Evolutionary conservation across 2,888 invertebrate species (phyloP).

Genomic region (Agrochola lychnidis): DNA sequence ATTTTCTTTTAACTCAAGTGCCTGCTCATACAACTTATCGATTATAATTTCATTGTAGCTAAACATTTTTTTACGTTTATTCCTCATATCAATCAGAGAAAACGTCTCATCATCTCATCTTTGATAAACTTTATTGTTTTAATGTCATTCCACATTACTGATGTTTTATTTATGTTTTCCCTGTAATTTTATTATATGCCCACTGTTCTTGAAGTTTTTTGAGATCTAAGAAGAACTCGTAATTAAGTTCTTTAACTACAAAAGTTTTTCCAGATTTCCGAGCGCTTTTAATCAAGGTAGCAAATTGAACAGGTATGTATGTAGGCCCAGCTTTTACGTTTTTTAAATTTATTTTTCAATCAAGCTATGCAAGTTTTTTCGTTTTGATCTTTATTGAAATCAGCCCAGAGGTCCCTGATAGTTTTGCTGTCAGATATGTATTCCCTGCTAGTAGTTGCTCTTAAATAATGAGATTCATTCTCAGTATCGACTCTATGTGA

Average conservation of each 20-base stretch:
- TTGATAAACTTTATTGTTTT: too few species aligned
- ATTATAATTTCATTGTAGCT: too few species aligned
- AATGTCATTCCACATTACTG: too few species aligned
- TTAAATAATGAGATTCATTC: slow-evolving; percentile 64
- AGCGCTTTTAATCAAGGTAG: slow-evolving; percentile 7
- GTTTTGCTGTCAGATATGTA: slow-evolving; percentile 19
- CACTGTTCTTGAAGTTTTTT: too few species aligned
- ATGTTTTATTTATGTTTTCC: too few species aligned
- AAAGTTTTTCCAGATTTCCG: slow-evolving; percentile 5
- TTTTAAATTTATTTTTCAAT: slow-evolving; percentile 4
- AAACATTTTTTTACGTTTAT: too few species aligned
- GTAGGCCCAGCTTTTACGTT: not conserved
- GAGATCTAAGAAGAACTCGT: too few species aligned
- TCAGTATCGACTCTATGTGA: slow-evolving; percentile 64
- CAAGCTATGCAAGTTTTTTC: slow-evolving; percentile 3
- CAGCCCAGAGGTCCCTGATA: slow-evolving; percentile 39
- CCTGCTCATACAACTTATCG: too few species aligned
- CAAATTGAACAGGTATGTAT: slow-evolving; percentile 13
- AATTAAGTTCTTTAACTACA: not conserved
- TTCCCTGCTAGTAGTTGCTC: slow-evolving; percentile 61
- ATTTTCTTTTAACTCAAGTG: too few species aligned
- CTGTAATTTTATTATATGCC: too few species aligned
- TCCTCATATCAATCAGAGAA: too few species aligned
- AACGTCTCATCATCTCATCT: too few species aligned
- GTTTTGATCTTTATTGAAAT: slow-evolving; percentile 16